Evolutionary conservation across 1,140 invertebrate species (phyloP).

Genomic region (Asobara japonica): DNA sequence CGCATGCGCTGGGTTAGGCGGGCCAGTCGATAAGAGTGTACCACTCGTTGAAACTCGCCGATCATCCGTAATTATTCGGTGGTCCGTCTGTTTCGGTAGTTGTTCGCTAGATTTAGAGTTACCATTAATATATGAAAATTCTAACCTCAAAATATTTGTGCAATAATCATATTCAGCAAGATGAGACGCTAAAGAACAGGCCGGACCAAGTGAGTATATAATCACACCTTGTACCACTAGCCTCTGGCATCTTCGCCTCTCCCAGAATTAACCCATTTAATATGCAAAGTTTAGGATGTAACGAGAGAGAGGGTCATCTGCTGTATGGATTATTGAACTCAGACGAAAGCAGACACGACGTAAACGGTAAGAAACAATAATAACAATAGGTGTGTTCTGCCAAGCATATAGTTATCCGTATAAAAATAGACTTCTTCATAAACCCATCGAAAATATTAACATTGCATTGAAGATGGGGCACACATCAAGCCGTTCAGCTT

Average conservation of each 20-base stretch:
- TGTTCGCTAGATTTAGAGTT: not conserved
- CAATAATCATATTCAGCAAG: not conserved
- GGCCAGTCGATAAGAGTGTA: not conserved
- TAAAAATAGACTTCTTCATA: not conserved
- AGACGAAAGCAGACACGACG: not conserved
- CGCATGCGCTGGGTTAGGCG: not conserved
- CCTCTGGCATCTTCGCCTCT: not conserved
- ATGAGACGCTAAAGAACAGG: not conserved
- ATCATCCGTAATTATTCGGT: not conserved
- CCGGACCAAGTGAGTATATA: not conserved
- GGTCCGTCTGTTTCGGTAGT: not conserved
- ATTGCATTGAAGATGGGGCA: conserved; percentile 59
- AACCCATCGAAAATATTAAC: not conserved
- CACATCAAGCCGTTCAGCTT: conserved; percentile 60
- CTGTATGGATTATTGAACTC: not conserved
- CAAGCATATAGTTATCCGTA: not conserved
- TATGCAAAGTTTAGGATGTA: not conserved
- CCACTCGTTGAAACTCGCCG: not conserved
- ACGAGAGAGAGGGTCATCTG: not conserved
- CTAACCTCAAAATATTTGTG: not conserved
- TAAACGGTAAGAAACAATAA: not conserved
- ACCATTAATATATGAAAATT: not conserved
- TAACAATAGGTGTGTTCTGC: not conserved
- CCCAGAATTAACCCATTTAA: not conserved
- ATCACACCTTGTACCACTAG: not conserved